These are phyloP conservation scores for Macaria liturata DNA, from an alignment of 2,888 invertebrate species.

Conservation along the genomic window DNA sequence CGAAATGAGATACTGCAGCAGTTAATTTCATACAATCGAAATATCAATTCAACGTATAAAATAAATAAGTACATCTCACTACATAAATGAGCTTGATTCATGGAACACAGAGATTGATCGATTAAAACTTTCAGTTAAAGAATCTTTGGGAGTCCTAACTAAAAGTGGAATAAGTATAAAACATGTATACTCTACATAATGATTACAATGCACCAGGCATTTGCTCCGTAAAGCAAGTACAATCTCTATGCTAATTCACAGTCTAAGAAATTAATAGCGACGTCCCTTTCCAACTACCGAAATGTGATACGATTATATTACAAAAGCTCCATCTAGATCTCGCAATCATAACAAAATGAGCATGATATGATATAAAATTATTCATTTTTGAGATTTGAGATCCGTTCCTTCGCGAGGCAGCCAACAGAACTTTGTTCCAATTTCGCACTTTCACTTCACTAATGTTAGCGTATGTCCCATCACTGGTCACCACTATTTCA, in stretches of 20 bases:
- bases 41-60: conserved; percentile 48
- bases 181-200: conserved; percentile 62
- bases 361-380: conserved; percentile 41
- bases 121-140: conserved; percentile 37
- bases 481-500: conserved; percentile 75
- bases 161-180: conserved; percentile 65
- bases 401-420: conserved; percentile 58
- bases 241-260: conserved; percentile 65
- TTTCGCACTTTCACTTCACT: conserved; percentile 65
- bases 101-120: conserved; percentile 39
- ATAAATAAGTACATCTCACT: conserved; percentile 67
- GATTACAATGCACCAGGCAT: conserved; percentile 72
- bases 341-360: conserved; percentile 37
- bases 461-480: conserved; percentile 64
- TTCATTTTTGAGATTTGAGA: conserved; percentile 58
- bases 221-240: conserved; percentile 53
- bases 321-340: conserved; percentile 52
- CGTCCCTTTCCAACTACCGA: conserved; percentile 53
- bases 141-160: conserved; percentile 48
- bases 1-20: conserved; percentile 37
- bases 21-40: conserved; percentile 34
- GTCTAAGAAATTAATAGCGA: conserved; percentile 62
- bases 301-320: conserved; percentile 62
- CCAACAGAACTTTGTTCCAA: conserved; percentile 66
- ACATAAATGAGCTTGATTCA: conserved; percentile 57